Conservation (phyloP, 2,797 vertebrate genomes). For the Fistularia tabacaria region DNA sequence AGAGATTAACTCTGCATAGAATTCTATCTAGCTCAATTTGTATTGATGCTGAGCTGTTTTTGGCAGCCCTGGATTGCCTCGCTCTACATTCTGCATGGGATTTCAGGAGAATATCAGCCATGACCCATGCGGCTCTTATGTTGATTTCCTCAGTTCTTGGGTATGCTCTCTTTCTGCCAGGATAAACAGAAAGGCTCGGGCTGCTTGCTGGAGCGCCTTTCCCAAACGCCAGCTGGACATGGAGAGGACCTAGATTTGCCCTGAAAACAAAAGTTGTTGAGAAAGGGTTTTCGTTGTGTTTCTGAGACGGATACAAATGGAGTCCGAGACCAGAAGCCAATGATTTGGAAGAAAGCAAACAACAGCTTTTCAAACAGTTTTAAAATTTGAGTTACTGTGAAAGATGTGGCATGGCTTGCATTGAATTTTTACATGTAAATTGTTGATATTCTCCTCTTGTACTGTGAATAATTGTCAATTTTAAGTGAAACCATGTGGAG, state of each 20-base stretch:
- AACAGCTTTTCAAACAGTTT: neutral
- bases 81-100: slow-evolving; percentile 39
- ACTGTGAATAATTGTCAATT: neutral
- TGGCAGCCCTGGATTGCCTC: slow-evolving; percentile 21
- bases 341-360: slow-evolving; percentile 5
- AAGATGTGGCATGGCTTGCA: slow-evolving; percentile 17
- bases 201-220: slow-evolving; percentile 38
- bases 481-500: neutral
- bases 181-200: slow-evolving; percentile 61
- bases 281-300: slow-evolving; percentile 18
- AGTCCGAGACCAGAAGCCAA: slow-evolving; percentile 26
- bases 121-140: slow-evolving; percentile 46
- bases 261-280: slow-evolving; percentile 43
- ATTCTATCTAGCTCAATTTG: slow-evolving; percentile 38
- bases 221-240: slow-evolving; percentile 51
- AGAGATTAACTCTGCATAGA: slow-evolving; percentile 36
- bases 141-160: slow-evolving; percentile 64
- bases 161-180: slow-evolving; percentile 62
- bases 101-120: slow-evolving; percentile 55
- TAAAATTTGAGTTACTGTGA: slow-evolving; percentile 8
- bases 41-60: slow-evolving; percentile 28
- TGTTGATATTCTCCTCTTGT: too few species aligned
- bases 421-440: neutral
- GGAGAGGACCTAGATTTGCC: slow-evolving; percentile 30
- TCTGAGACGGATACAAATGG: slow-evolving; percentile 20